A percentile compares a stretch with the other conserved stretches of the same genome.
Evolutionary conservation across 2,797 vertebrate species (phyloP).

Genomic region (Poeciliopsis presidionis): DNA sequence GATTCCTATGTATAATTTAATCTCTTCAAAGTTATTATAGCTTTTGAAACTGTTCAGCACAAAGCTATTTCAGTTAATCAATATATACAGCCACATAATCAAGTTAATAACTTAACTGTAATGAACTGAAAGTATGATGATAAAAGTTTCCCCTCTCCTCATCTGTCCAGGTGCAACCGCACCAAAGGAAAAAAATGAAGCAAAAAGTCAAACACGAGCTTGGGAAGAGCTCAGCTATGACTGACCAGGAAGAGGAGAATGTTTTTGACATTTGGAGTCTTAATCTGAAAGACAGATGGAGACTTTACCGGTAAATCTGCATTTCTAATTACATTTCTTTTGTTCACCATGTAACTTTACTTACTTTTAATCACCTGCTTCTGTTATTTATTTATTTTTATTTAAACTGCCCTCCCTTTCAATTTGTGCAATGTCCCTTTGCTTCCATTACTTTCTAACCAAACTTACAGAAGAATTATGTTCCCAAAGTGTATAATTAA

Average conservation of each 20-base stretch:
- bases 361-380: neutral
- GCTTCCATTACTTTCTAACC: slow-evolving; percentile 20
- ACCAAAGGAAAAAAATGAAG: slow-evolving; percentile 85
- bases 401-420: neutral
- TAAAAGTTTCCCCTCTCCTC: neutral
- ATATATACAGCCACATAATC: neutral
- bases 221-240: slow-evolving; percentile 80
- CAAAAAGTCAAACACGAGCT: slow-evolving; percentile 82
- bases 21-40: neutral
- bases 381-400: neutral
- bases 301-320: slow-evolving; percentile 87
- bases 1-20: neutral
- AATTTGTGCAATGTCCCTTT: neutral
- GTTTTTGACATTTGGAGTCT: slow-evolving; percentile 86
- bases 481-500: slow-evolving; percentile 60
- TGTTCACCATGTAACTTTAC: neutral
- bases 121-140: slow-evolving; percentile 5
- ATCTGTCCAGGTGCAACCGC: slow-evolving; percentile 75
- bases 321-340: neutral
- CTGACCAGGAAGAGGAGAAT: slow-evolving; percentile 71
- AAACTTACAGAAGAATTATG: slow-evolving; percentile 31
- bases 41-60: neutral
- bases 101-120: neutral
- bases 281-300: slow-evolving; percentile 84
- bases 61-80: neutral